Conservation (phyloP, 2,888 invertebrate genomes). For the Opisthograptis luteolata region DNA sequence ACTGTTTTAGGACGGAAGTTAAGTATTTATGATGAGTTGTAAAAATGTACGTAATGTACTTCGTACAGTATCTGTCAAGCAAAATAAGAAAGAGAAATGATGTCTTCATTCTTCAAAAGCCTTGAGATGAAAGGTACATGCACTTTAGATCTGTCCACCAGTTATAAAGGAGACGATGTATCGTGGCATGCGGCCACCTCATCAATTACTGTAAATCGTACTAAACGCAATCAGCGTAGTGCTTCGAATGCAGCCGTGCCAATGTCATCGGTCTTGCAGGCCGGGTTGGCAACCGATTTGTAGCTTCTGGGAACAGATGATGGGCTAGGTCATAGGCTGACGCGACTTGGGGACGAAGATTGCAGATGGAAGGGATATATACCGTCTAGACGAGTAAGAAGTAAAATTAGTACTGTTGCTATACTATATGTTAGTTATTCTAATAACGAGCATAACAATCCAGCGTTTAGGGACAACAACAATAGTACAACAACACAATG, state of each 20-base stretch:
- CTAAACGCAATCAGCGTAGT: slow-evolving; percentile 20
- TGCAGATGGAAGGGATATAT: too few species aligned
- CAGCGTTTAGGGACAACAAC: too few species aligned
- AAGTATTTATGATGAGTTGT: too few species aligned
- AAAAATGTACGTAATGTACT: too few species aligned
- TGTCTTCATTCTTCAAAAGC: background rate
- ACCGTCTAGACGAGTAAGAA: too few species aligned
- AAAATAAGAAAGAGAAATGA: background rate
- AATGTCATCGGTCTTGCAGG: slow-evolving; percentile 51
- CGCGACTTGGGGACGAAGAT: background rate
- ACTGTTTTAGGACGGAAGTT: too few species aligned
- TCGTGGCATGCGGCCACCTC: slow-evolving; percentile 28
- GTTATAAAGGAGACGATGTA: background rate
- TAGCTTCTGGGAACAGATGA: slow-evolving; percentile 42
- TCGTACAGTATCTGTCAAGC: background rate
- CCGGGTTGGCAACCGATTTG: slow-evolving; percentile 42
- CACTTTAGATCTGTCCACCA: slow-evolving; percentile 2
- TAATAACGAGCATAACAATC: too few species aligned
- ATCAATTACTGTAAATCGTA: slow-evolving; percentile 30
- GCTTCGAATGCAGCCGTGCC: slow-evolving; percentile 40
- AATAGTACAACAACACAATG: too few species aligned
- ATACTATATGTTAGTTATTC: too few species aligned
- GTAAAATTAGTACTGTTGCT: too few species aligned
- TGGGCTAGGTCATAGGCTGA: slow-evolving; percentile 8
- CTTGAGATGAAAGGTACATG: slow-evolving; percentile 6